A percentile compares a stretch with the other conserved stretches of the same genome.
These are phyloP conservation scores for Athrips mouffetella DNA, from an alignment of 2,888 invertebrate species.

Conservation along the genomic window DNA sequence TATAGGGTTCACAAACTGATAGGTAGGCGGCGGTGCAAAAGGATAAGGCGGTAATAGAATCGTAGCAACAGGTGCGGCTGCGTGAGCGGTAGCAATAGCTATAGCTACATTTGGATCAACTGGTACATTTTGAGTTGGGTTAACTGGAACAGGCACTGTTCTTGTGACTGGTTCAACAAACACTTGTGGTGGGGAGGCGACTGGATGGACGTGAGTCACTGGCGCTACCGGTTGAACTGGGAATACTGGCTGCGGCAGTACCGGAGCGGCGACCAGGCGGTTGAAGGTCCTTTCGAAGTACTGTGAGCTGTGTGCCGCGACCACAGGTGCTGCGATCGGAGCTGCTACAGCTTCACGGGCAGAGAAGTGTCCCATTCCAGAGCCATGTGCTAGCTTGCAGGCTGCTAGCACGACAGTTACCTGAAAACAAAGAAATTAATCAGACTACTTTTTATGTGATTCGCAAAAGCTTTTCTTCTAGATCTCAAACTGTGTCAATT, in stretches of 20 bases:
- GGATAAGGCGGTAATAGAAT: constrained; percentile 66
- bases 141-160: constrained; percentile 21
- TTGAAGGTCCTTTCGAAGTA: constrained; percentile 83
- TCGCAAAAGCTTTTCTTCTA: too few species aligned
- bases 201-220: constrained; percentile 31
- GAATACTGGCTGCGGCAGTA: constrained; percentile 29
- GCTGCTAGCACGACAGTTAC: constrained; percentile 41
- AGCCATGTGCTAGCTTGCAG: constrained; percentile 46
- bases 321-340: constrained; percentile 60
- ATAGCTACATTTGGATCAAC: constrained; percentile 60
- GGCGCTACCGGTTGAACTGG: constrained; percentile 29
- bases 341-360: constrained; percentile 5
- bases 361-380: constrained; percentile 41
- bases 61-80: constrained; percentile 66
- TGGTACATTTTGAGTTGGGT: constrained; percentile 35
- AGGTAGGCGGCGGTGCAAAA: constrained; percentile 57
- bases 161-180: constrained; percentile 28
- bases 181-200: constrained; percentile 35
- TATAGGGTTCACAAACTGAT: constrained; percentile 49
- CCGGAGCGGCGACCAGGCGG: constrained; percentile 54
- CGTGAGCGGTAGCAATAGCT: constrained; percentile 65
- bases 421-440: constrained; percentile 40
- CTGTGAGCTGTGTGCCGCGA: constrained; percentile 83
- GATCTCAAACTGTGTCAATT: neutral
- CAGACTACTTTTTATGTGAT: too few species aligned